phyloP scores from a whole-genome alignment of 2,888 invertebrate genomes.

The Cryptocephalus primarius region DNA sequence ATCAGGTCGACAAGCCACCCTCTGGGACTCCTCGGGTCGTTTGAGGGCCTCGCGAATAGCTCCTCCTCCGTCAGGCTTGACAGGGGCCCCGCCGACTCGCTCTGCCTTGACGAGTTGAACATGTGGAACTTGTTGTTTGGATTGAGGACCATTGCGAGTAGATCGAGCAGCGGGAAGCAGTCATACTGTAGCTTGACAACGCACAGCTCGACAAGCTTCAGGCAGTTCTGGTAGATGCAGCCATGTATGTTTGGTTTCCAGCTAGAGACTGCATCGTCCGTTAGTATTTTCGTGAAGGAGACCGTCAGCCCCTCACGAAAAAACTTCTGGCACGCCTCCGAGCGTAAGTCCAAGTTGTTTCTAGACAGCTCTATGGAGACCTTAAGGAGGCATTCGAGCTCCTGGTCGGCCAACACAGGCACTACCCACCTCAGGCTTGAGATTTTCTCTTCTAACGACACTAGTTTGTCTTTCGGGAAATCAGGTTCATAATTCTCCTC shows the following conservation, averaged over 20 bases:
- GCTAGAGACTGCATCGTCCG: slow-evolving; percentile 94
- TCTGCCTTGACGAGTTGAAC: slow-evolving; percentile 67
- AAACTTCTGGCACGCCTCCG: slow-evolving; percentile 86
- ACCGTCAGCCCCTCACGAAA: slow-evolving; percentile 88
- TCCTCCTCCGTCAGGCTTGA: slow-evolving; percentile 57
- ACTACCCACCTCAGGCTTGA: slow-evolving; percentile 95
- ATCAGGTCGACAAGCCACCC: slow-evolving; percentile 96
- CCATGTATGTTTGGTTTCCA: slow-evolving; percentile 97
- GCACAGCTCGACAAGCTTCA: slow-evolving; percentile 84
- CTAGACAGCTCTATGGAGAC: slow-evolving; percentile 79
- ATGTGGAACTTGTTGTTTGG: slow-evolving; percentile 93
- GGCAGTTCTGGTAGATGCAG: slow-evolving; percentile 88
- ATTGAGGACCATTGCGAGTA: slow-evolving; percentile 88
- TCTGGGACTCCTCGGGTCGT: slow-evolving; percentile 74
- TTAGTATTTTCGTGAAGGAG: slow-evolving; percentile 92
- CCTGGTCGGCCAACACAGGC: slow-evolving; percentile 92
- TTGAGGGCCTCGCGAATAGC: slow-evolving; percentile 59
- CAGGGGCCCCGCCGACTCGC: slow-evolving; percentile 56
- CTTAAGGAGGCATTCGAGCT: slow-evolving; percentile 82
- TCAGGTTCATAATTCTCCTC: slow-evolving; percentile 46
- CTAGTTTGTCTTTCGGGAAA: slow-evolving; percentile 81
- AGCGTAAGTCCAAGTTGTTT: slow-evolving; percentile 80
- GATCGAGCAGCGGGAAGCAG: slow-evolving; percentile 82
- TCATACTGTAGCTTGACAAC: slow-evolving; percentile 82
- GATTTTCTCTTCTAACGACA: slow-evolving; percentile 89